Evolutionary conservation across 2,113 vertebrate genomes (phyloP), one percentile per base, ranked within the genome.

Genomic region (Cololabis saira): DNA sequence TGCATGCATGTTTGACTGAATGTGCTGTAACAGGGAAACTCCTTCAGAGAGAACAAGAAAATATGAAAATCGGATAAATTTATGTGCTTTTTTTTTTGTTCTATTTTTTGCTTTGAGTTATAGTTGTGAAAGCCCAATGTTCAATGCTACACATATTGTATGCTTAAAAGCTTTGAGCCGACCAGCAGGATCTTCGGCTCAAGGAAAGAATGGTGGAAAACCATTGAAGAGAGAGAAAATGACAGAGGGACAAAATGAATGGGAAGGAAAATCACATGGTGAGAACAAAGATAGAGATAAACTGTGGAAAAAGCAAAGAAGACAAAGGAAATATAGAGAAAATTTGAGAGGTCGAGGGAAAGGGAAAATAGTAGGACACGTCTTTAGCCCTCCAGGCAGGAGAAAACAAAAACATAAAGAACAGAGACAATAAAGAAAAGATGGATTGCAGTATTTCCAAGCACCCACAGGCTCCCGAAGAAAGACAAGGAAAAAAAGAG

Each of bases 371-470:
- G 50, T 42, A 42, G 8, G 17, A 27, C 52, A 69, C 5, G 64
- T 71, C 60, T 43, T 66, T n/a, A 53, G 3, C 45, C 51, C 60
- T 69, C 30, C 63, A 63, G 75, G 54, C 37, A 37, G 40, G 45
- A 58, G 57, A 53, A 65, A 61, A 64, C 62, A 71, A 68, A 74
- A 45, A 47, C 16, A 76, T 62, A 63, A 70, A 72, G 56, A 66
- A 17, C 8, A 70, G 44, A 44, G 56, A 74, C 47, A 53, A 74
- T 82, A 71, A 75, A 71, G 55, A 52, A 60, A 74, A 75, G 70
- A 80, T 62, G 65, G 77, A 83, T 66, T 58, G 69, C 42, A 41
- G 70, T 65, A 66, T 74, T 71, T 77, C 43, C 53, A 55, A 74
- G 47, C 54, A 62, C 37, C 61, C 56, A 57, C 51, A 42, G 72